Conservation (phyloP, 2,113 vertebrate genomes). For the Larimichthys polyactis region DNA sequence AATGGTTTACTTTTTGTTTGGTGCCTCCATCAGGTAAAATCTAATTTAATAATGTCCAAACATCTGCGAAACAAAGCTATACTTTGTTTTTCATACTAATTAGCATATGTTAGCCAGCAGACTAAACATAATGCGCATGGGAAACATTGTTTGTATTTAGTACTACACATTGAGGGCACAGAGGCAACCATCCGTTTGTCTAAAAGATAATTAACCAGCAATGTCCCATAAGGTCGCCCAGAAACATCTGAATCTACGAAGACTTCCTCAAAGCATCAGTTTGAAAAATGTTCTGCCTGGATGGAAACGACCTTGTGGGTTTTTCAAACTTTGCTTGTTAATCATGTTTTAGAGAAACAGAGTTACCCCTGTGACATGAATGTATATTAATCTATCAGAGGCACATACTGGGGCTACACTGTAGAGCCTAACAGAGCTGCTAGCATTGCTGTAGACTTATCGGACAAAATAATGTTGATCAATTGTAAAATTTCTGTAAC, state of each 20-base stretch:
- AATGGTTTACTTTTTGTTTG: neutral
- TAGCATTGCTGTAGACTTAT: too few species aligned
- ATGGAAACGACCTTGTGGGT: neutral
- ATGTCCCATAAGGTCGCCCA: too few species aligned
- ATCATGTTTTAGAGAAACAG: neutral
- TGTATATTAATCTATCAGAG: too few species aligned
- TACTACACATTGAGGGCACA: too few species aligned
- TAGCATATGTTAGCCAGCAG: too few species aligned
- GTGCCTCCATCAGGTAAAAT: neutral
- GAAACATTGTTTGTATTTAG: neutral
- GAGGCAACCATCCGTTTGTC: too few species aligned
- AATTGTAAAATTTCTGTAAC: neutral
- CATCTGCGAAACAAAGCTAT: neutral
- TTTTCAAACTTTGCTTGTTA: neutral
- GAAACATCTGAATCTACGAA: too few species aligned
- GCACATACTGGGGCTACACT: too few species aligned
- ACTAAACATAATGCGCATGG: neutral
- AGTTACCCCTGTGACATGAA: too few species aligned
- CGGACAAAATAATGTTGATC: neutral
- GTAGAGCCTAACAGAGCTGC: too few species aligned
- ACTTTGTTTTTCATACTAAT: neutral
- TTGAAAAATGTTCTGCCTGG: neutral
- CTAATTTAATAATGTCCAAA: neutral
- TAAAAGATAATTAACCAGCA: too few species aligned
- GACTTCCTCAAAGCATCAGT: neutral